Evolutionary conservation across 2,797 vertebrate genomes (phyloP).

Genomic region (Sebastes oblongus): DNA sequence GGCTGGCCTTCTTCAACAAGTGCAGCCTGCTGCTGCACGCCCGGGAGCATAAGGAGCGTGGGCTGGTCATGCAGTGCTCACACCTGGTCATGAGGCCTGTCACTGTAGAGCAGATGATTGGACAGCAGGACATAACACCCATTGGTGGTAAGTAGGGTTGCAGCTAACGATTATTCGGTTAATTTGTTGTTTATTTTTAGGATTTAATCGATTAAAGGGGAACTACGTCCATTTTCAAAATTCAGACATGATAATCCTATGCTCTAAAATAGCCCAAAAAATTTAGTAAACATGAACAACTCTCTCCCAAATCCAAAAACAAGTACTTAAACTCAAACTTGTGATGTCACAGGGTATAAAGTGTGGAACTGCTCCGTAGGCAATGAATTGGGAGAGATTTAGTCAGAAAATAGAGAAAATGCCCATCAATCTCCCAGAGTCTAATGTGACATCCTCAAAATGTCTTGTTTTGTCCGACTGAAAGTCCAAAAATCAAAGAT

Average conservation of each 20-base stretch:
- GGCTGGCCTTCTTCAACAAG: conserved; percentile 98
- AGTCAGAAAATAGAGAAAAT: no score
- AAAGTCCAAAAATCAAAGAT: not conserved
- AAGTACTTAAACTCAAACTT: no score
- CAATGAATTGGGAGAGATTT: no score
- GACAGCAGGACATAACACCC: conserved; percentile 92
- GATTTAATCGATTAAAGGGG: not conserved
- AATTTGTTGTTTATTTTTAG: not conserved
- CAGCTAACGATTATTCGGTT: not conserved
- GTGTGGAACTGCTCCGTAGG: rapidly evolving
- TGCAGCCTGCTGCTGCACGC: conserved; percentile 96
- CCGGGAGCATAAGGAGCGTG: conserved; percentile 96
- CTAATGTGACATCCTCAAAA: not conserved
- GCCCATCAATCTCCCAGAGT: not conserved
- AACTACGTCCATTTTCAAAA: no score
- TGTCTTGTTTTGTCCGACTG: rapidly evolving
- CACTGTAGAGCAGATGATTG: conserved; percentile 97
- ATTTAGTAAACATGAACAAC: no score
- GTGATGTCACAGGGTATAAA: no score
- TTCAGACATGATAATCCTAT: no score
- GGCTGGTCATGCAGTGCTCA: conserved; percentile 98
- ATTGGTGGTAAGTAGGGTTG: conserved; percentile 75
- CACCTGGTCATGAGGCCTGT: conserved; percentile 97
- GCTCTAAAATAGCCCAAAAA: rapidly evolving
- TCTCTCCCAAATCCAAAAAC: no score